Percentiles rank a stretch among this genome's conserved stretches.
Conservation (phyloP, 2,797 vertebrate genomes). For the Paedocypris micromegethes region DNA sequence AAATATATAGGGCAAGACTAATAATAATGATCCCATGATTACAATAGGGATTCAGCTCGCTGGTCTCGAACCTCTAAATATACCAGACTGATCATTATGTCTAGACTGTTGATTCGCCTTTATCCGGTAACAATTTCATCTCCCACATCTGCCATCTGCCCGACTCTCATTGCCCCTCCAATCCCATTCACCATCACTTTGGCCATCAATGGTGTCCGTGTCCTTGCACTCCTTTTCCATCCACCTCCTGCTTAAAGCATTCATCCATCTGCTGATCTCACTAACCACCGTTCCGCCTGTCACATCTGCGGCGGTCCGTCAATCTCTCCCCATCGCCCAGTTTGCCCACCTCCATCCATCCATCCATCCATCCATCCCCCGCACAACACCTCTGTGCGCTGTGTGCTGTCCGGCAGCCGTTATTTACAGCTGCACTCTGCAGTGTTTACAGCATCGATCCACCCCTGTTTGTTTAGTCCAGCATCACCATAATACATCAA, state of each 20-base stretch:
- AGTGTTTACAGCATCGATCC: constrained; percentile 77
- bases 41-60: no score
- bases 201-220: constrained; percentile 5
- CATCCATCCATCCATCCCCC: constrained; percentile 2
- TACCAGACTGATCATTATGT: neutral
- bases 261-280: constrained; percentile 8
- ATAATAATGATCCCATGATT: no score
- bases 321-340: constrained; percentile 3
- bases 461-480: constrained; percentile 66
- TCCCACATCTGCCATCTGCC: constrained; percentile 17
- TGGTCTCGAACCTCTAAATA: neutral
- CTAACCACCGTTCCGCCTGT: constrained; percentile 2
- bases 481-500: constrained; percentile 64
- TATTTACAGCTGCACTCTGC: constrained; percentile 70
- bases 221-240: constrained; percentile 16
- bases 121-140: constrained; percentile 1
- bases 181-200: constrained; percentile 12
- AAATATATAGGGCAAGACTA: no score
- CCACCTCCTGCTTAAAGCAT: constrained; percentile 14
- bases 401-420: constrained; percentile 64
- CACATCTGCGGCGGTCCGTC: constrained; percentile 10
- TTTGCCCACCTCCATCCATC: constrained; percentile 9
- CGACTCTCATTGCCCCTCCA: constrained; percentile 10
- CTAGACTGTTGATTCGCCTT: neutral
- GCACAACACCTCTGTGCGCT: constrained; percentile 20